Conservation (phyloP, 2,797 vertebrate genomes). For the Microhierax caerulescens region DNA sequence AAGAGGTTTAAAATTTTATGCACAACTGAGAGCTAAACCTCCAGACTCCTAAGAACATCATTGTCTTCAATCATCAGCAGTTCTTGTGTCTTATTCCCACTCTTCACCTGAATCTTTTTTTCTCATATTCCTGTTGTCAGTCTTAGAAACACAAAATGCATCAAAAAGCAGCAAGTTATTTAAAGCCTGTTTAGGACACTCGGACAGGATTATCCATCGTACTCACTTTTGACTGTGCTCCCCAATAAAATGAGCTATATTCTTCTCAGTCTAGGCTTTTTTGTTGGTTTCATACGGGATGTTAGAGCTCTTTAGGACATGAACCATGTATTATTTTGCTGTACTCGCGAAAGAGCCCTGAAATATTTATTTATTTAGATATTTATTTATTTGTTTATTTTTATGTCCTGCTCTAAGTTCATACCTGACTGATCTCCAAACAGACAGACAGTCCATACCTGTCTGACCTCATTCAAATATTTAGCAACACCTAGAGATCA, state of each 20-base stretch:
- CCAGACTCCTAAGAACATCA: neutral
- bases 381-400: neutral
- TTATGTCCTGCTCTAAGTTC: neutral
- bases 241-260: neutral
- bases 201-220: neutral
- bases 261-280: neutral
- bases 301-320: neutral
- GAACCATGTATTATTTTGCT: neutral
- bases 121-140: neutral
- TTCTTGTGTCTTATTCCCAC: neutral
- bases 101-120: neutral
- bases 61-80: neutral
- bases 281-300: neutral
- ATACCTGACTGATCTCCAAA: neutral
- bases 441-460: too few species aligned
- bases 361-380: too few species aligned
- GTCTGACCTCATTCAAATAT: neutral
- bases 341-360: neutral
- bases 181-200: neutral
- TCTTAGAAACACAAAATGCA: neutral
- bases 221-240: neutral
- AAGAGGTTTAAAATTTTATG: neutral
- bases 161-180: neutral
- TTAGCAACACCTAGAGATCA: neutral
- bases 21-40: neutral